Base-by-base conservation (phyloP, 2,113 vertebrate genomes). In the Willisornis vidua region DNA sequence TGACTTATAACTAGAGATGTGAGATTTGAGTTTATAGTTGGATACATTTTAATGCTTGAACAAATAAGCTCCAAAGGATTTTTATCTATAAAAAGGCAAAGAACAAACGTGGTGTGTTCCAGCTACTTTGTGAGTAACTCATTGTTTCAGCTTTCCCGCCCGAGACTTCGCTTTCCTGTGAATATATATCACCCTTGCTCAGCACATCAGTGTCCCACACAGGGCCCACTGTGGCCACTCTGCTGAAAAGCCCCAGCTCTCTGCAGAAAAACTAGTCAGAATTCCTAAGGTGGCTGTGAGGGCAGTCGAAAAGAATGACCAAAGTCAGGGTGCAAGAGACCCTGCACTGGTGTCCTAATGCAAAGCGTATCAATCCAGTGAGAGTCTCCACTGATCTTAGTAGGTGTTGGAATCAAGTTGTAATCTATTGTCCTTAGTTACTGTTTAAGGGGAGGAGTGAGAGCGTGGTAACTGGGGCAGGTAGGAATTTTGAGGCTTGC, bases 261-360 rank as follows among this genome's bases (percentile, higher is more conserved):
- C 93, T 92, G 46, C 63, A 19, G 9, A 82, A 59, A 63, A 84
- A 85, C 90, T 87, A 91, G 88, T 96, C 75, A 94, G 79, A 96
- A 87, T 95, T 87, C 75, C 85, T 92, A 83, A 67, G 94, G 72
- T 94, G 91, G 86, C 74, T 95, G 85, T 94, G 63, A 29, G 45
- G 26, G 55, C 31, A 67, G 65, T 63, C 91, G 87, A 92, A 94
- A 97, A 65, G 55, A 96, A 91, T 88, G 85, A 91, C 86, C 84
- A 96, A 97, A 81, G 87, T 88, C 94, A 94, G 75, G 43, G 48
- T 79, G 80, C 85, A 82, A 61, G 58, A 90, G 73, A 75, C 41
- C 41, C 41, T 43, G 41, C 18, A 24, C 35, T 80, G 68, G 26
- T 63, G 37, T 75, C 35, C 68, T 72, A 33, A 61, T 73, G 39